Base-by-base conservation (phyloP, 2,888 invertebrate genomes). In the Erebia ligea region DNA sequence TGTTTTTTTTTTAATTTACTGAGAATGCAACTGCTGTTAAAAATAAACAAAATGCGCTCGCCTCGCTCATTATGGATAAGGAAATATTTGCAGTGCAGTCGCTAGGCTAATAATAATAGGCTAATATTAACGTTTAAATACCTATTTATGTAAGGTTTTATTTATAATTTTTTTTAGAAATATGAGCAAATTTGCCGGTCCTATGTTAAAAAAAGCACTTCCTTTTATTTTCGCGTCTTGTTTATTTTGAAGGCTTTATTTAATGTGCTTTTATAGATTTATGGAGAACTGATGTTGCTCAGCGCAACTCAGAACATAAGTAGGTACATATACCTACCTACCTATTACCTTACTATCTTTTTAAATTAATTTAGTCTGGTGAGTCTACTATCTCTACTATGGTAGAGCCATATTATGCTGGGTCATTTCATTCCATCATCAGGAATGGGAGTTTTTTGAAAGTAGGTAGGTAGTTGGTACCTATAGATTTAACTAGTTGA, bases 181-280 rank as follows among this genome's bases (percentile, higher is more conserved):
- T 54, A 19, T 63, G 74, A 77, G 76, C 77, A 80, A 54, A 80
- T 73, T 72, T 68, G n/a, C 62, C 63, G 62, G n/a, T 62, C 19
- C 34, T 59, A 9, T 48, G 21, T 45, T 19, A 8, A 59, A 62
- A 52, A 62, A 17, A 42, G 68, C 67, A 68, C 67, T 70, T 70
- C 66, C 48, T 69, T 25, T 71, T 66, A 50, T 52, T 68, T 73
- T 72, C 40, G 65, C 58, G 54, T 67, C 61, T 72, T 70, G 50
- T 68, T 70, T 72, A 19, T 56, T 73, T 50, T 40, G 34, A 50
- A 73, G 79, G 88, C 86, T 86, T 86, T 34, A 75, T 76, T 81
- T 78, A 75, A 80, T 75, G 76, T 78, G 88, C 89, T 87, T 84
- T 77, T 74, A 76, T 72, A 72, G 66, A 66, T 50, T 67, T 68